These are phyloP conservation scores for Watsonalla binaria DNA, from an alignment of 2,888 invertebrate species.

Conservation along the genomic window DNA sequence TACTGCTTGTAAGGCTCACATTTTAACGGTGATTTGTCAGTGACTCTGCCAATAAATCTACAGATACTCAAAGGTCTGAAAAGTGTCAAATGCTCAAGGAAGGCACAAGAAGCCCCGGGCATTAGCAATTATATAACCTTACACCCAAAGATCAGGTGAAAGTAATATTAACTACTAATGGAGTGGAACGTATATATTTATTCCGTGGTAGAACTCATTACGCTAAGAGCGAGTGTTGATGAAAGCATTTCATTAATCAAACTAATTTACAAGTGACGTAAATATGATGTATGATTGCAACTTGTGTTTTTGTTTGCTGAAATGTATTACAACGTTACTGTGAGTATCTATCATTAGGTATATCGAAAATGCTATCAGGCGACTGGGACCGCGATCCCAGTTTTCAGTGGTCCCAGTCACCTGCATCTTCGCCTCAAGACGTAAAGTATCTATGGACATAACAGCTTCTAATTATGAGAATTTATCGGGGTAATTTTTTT, in stretches of 20 bases:
- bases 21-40: too few species aligned
- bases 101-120: background rate
- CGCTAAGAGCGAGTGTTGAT: background rate
- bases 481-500: too few species aligned
- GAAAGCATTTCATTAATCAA: background rate
- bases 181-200: background rate
- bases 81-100: background rate
- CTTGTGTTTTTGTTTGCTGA: background rate
- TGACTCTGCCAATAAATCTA: too few species aligned
- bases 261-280: background rate
- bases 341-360: too few species aligned
- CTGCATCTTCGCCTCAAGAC: too few species aligned
- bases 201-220: background rate
- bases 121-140: background rate
- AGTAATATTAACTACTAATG: background rate
- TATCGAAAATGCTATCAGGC: too few species aligned
- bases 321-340: background rate
- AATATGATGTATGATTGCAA: background rate
- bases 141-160: background rate
- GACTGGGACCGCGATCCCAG: too few species aligned
- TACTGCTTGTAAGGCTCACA: too few species aligned
- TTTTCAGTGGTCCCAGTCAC: too few species aligned
- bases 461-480: too few species aligned
- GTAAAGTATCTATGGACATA: too few species aligned
- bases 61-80: background rate